phyloP scores from a whole-genome alignment of 2,797 vertebrate species.

The Gobionotothen gibberifrons region DNA sequence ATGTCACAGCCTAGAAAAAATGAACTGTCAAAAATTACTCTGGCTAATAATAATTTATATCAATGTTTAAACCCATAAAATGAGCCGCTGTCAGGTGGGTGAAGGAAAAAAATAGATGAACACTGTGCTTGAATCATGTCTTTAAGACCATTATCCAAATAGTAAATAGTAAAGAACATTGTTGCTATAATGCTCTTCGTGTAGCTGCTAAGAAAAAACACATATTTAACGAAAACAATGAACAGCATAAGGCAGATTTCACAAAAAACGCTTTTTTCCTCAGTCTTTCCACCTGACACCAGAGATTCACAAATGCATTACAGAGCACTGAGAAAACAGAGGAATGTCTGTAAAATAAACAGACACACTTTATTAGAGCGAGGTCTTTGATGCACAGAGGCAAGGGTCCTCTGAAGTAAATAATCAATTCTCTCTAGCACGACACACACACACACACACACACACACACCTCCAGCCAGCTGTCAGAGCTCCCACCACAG shows the following conservation, averaged over 20 bases:
- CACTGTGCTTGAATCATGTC: neutral
- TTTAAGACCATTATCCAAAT: neutral
- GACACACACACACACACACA: too few relatives aligned
- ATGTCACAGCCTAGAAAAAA: constrained; percentile 1
- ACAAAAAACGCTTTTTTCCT: too few relatives aligned
- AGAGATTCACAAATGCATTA: constrained; percentile 23
- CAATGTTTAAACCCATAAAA: too few relatives aligned
- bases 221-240: neutral
- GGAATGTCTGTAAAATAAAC: constrained; percentile 32
- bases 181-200: neutral
- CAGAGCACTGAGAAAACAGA: constrained; percentile 10
- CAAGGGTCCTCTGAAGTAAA: constrained; percentile 46
- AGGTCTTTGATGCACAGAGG: constrained; percentile 38
- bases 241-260: constrained; percentile 17
- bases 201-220: neutral
- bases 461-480: constrained; percentile 29
- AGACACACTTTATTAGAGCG: constrained; percentile 27
- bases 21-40: neutral
- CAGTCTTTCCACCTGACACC: constrained; percentile 9
- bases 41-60: neutral
- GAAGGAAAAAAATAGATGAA: neutral
- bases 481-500: constrained; percentile 37
- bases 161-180: neutral
- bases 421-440: constrained; percentile 44
- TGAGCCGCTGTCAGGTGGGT: too few relatives aligned